A percentile compares a stretch with the other conserved stretches of the same genome.
Conservation (phyloP, 2,888 invertebrate species). For the Habrosyne pyritoides region DNA sequence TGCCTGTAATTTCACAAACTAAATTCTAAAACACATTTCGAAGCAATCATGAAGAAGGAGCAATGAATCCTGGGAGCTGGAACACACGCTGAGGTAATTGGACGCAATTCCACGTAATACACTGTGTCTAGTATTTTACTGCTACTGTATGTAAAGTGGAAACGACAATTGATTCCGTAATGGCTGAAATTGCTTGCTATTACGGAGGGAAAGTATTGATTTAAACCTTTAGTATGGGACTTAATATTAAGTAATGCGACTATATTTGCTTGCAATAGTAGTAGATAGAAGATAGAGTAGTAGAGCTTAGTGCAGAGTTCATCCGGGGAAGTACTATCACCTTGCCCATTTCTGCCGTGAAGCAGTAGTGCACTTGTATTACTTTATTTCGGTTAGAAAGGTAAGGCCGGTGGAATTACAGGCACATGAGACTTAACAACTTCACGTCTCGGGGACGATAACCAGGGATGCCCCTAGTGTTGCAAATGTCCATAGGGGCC, state of each 20-base stretch:
- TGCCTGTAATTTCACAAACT: neutral
- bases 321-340: too few species aligned
- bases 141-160: slow-evolving; percentile 12
- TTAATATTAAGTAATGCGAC: neutral
- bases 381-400: too few species aligned
- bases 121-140: slow-evolving; percentile 13
- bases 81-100: slow-evolving; percentile 21
- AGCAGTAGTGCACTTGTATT: too few species aligned
- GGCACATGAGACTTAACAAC: too few species aligned
- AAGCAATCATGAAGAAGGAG: neutral
- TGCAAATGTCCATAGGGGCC: too few species aligned
- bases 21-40: neutral
- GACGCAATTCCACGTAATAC: slow-evolving; percentile 35
- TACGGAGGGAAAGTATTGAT: neutral
- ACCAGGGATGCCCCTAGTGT: too few species aligned
- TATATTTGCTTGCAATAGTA: too few species aligned
- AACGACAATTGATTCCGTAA: slow-evolving; percentile 6
- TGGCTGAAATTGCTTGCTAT: neutral
- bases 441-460: too few species aligned
- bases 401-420: too few species aligned
- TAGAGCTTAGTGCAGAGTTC: too few species aligned
- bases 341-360: too few species aligned
- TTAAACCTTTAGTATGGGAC: neutral
- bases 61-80: slow-evolving; percentile 13
- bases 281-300: too few species aligned